phyloP scores from a whole-genome alignment of 2,888 invertebrate species.

The Ischnus inquisitorius region DNA sequence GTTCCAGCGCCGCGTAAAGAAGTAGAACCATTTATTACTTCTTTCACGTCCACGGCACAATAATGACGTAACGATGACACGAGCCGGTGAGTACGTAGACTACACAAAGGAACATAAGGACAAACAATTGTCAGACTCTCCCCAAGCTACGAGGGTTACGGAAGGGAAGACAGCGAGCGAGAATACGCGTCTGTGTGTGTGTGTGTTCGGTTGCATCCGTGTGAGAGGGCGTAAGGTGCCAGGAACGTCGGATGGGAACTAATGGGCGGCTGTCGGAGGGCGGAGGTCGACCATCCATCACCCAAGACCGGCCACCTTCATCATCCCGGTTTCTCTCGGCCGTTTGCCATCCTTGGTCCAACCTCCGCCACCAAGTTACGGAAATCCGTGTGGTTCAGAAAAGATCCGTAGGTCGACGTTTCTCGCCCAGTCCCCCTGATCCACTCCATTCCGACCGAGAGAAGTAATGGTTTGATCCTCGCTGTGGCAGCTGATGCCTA shows the following conservation, averaged over 20 bases:
- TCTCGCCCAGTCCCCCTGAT: conserved; percentile 35
- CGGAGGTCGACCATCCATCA: conserved; percentile 78
- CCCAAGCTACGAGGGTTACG: conserved; percentile 28
- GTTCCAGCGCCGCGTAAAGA: neutral
- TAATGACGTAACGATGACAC: conserved; percentile 60
- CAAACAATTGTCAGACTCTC: conserved; percentile 59
- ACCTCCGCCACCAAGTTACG: conserved; percentile 69
- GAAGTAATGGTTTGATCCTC: conserved; percentile 68
- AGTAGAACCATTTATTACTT: conserved; percentile 45
- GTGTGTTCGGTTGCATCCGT: conserved; percentile 5
- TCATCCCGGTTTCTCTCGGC: conserved; percentile 71
- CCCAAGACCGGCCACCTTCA: conserved; percentile 73
- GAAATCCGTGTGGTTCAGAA: conserved; percentile 68
- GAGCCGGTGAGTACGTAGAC: conserved; percentile 18
- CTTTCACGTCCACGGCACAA: conserved; percentile 7
- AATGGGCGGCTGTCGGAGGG: conserved; percentile 75
- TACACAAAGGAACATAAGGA: conserved; percentile 44
- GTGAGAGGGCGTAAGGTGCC: conserved; percentile 68
- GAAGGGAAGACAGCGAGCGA: conserved; percentile 42
- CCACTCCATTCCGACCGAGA: conserved; percentile 21
- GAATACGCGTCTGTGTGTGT: conserved; percentile 32
- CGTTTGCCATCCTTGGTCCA: conserved; percentile 56
- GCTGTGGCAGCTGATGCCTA: conserved; percentile 35
- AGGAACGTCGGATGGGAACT: conserved; percentile 76
- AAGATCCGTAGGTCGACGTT: conserved; percentile 64